Evolutionary conservation across 1,140 invertebrate genomes (phyloP).

Genomic region (Brachionus koreanus): DNA sequence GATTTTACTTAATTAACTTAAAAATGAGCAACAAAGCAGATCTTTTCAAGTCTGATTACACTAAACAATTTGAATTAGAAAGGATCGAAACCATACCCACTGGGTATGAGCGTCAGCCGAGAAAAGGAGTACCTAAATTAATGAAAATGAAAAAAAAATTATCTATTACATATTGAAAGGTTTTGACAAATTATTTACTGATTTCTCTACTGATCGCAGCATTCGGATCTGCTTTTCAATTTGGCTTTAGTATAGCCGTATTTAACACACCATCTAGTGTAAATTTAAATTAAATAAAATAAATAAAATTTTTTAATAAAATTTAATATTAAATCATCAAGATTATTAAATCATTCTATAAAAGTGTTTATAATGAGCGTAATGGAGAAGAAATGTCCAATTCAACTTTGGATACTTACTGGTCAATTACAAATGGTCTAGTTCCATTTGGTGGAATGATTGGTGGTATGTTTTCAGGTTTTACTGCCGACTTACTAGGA

Average conservation of each 20-base stretch:
- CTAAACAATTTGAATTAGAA: constrained; percentile 10
- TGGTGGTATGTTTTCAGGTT: constrained; percentile 73
- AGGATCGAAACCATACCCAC: background rate
- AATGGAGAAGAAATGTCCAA: background rate
- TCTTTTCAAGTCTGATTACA: background rate
- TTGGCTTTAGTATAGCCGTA: constrained; percentile 89
- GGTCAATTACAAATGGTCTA: constrained; percentile 71
- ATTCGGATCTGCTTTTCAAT: constrained; percentile 87
- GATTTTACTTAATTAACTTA: no score
- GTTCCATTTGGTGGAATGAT: constrained; percentile 89
- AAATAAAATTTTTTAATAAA: background rate
- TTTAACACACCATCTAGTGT: constrained; percentile 82
- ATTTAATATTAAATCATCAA: background rate
- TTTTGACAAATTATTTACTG: constrained; percentile 69
- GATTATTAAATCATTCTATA: constrained; percentile 41
- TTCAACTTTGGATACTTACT: constrained; percentile 47
- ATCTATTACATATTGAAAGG: constrained; percentile 58
- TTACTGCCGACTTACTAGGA: constrained; percentile 71
- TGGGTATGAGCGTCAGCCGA: background rate
- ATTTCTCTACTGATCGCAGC: constrained; percentile 77
- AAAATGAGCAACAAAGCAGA: background rate
- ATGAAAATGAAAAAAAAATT: background rate
- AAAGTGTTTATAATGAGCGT: background rate
- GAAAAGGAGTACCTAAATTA: background rate
- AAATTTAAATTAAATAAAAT: constrained; percentile 47